Evolutionary conservation across 2,888 invertebrate species (phyloP).

Genomic region (Nomada fabriciana): DNA sequence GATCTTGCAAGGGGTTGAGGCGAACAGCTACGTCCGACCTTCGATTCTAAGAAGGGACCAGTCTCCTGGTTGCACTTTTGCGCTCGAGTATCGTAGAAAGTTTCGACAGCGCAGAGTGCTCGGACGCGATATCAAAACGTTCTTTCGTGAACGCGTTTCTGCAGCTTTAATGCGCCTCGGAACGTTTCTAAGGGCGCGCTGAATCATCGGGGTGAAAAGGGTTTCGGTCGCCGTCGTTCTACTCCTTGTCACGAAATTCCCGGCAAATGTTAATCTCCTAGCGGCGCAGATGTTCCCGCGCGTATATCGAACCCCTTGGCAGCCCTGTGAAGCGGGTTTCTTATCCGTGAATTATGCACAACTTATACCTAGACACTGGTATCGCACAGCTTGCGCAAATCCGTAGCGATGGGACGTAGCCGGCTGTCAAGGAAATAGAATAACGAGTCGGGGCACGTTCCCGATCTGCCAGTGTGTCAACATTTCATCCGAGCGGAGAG

Average conservation of each 20-base stretch:
- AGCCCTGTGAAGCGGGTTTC: background rate
- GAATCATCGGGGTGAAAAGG: background rate
- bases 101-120: background rate
- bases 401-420: conserved; percentile 5
- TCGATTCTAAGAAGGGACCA: background rate
- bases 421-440: conserved; percentile 41
- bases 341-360: conserved; percentile 44
- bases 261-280: background rate
- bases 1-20: background rate
- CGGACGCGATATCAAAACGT: background rate
- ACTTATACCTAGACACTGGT: conserved; percentile 7
- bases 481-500: conserved; percentile 48
- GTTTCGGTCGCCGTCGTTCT: background rate
- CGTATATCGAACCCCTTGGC: background rate
- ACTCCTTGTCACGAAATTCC: background rate
- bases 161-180: background rate
- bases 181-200: background rate
- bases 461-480: conserved; percentile 66
- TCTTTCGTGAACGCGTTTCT: background rate
- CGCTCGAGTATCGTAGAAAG: background rate
- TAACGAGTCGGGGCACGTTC: conserved; percentile 49
- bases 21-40: background rate
- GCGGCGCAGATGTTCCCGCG: background rate
- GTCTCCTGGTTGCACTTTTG: background rate
- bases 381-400: background rate